Percentiles rank a stretch among this genome's conserved stretches.
Conservation (phyloP, 2,113 vertebrate genomes). For the Bettongia penicillata region DNA sequence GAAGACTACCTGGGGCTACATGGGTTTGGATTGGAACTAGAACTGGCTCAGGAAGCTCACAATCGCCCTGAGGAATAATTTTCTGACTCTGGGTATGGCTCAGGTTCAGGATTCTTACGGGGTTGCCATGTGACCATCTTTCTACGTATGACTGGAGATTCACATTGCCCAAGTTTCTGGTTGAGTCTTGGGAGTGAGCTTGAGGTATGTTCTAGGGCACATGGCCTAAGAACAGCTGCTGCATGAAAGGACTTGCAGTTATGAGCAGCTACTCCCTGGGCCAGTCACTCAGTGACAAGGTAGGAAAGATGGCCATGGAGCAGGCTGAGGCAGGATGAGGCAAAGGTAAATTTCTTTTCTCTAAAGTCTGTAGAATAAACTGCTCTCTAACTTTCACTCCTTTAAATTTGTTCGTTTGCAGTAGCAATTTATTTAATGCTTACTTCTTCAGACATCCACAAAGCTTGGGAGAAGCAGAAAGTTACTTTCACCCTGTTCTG, state of each 20-base stretch:
- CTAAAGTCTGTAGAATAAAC: background rate
- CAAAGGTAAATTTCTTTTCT: background rate
- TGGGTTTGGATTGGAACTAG: background rate
- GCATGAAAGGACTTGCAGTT: background rate
- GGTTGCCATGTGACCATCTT: background rate
- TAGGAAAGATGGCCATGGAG: background rate
- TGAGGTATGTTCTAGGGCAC: background rate
- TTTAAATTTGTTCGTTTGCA: background rate
- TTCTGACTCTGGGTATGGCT: background rate
- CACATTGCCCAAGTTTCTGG: constrained; percentile 7
- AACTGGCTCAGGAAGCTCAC: background rate
- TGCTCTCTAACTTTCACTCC: background rate
- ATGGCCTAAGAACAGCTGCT: constrained; percentile 3
- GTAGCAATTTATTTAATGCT: background rate
- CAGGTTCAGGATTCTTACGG: background rate
- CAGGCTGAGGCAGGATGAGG: background rate
- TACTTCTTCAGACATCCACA: constrained; percentile 84
- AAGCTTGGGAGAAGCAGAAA: constrained; percentile 83
- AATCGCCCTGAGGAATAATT: background rate
- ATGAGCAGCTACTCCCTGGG: background rate
- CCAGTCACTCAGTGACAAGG: background rate
- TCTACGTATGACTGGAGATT: background rate
- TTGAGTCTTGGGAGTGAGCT: background rate
- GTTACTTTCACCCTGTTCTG: constrained; percentile 90
- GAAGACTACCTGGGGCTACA: background rate